Percentiles rank a stretch among this genome's conserved stretches.
These are phyloP conservation scores for Hymenochirus boettgeri DNA, from an alignment of 2,113 vertebrate genomes.

Conservation along the genomic window DNA sequence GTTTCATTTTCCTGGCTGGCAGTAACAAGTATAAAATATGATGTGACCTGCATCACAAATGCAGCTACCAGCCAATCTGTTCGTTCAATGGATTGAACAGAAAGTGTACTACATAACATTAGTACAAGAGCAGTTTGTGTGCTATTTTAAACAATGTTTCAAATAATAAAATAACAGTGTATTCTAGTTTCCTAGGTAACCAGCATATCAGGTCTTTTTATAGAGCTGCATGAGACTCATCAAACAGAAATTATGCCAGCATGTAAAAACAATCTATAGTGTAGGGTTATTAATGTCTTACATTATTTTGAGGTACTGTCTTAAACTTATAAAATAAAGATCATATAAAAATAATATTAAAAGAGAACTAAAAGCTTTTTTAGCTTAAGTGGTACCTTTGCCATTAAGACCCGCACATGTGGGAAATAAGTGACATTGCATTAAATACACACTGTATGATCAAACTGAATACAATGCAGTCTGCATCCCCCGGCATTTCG, in stretches of 20 bases:
- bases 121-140: constrained; percentile 14
- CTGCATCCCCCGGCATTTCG: no score
- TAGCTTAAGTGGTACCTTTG: no score
- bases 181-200: constrained; percentile 49
- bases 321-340: no score
- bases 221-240: constrained; percentile 47
- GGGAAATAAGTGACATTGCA: no score
- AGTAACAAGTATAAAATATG: not conserved
- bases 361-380: no score
- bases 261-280: constrained; percentile 47
- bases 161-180: constrained; percentile 33
- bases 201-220: constrained; percentile 51
- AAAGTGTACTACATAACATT: constrained; percentile 6
- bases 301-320: not conserved
- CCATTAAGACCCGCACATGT: no score
- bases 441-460: no score
- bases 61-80: not conserved
- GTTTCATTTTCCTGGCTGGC: constrained; percentile 12
- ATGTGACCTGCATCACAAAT: constrained; percentile 12
- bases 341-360: no score
- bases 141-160: constrained; percentile 41
- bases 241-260: constrained; percentile 54
- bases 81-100: not conserved
- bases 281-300: constrained; percentile 11
- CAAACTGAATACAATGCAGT: no score